phyloP scores from a whole-genome alignment of 2,113 vertebrate genomes.

The Ploceus nigricollis region DNA sequence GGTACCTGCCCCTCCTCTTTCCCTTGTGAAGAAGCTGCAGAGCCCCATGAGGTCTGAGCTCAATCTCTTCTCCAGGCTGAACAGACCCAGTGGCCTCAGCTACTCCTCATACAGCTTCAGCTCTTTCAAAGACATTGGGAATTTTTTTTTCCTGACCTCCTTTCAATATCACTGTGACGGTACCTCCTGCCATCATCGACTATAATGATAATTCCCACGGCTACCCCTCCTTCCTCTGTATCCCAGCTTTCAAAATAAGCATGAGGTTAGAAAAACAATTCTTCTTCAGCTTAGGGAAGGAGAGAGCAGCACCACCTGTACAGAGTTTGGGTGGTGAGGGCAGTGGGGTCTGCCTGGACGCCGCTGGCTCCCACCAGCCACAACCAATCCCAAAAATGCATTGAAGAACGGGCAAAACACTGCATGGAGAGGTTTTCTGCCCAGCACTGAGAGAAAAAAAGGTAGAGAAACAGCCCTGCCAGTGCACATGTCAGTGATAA shows the following conservation, averaged over 20 bases:
- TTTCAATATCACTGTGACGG: not conserved
- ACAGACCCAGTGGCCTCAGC: not conserved
- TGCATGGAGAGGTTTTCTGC: not conserved
- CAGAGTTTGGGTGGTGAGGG: accelerated
- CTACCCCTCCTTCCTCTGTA: not conserved
- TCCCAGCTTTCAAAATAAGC: not conserved
- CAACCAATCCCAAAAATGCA: accelerated
- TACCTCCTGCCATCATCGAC: no score
- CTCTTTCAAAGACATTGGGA: not conserved
- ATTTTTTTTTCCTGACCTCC: not conserved
- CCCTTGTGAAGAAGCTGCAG: not conserved
- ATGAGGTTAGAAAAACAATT: not conserved
- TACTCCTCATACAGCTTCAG: not conserved
- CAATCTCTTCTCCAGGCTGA: not conserved
- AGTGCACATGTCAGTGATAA: not conserved
- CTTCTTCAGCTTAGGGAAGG: not conserved
- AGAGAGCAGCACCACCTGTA: not conserved
- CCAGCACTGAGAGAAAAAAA: not conserved
- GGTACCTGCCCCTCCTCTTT: not conserved
- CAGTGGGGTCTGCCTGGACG: accelerated
- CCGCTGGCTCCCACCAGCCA: accelerated
- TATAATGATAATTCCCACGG: not conserved
- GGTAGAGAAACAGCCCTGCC: not conserved
- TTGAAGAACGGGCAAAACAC: accelerated
- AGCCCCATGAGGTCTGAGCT: not conserved